These are phyloP conservation scores for Petrolisthes manimaculis DNA, from an alignment of 2,888 invertebrate genomes.

Conservation along the genomic window DNA sequence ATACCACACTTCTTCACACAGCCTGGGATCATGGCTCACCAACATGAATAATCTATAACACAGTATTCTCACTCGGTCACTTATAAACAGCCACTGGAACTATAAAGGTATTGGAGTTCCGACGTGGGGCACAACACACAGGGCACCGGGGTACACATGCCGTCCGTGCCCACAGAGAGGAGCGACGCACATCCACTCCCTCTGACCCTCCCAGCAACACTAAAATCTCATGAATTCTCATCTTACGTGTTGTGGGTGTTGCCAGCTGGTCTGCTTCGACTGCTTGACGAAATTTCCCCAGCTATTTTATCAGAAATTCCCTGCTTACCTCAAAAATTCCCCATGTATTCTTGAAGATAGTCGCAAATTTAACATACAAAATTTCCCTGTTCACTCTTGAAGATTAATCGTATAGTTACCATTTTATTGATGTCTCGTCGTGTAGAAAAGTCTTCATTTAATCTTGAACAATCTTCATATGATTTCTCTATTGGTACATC, in stretches of 20 bases:
- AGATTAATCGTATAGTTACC: no score
- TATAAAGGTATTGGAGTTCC: conserved; percentile 26
- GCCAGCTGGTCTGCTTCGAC: not conserved
- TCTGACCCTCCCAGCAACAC: conserved; percentile 47
- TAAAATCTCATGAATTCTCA: not conserved
- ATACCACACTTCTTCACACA: conserved; percentile 48
- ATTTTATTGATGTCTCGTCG: no score
- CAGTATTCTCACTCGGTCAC: conserved; percentile 24
- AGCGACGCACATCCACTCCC: conserved; percentile 46
- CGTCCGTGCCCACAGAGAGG: conserved; percentile 39
- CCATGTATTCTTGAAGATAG: no score
- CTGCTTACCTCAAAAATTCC: not conserved
- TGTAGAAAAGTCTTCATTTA: no score
- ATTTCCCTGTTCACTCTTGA: no score
- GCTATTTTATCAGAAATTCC: not conserved
- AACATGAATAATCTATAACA: conserved; percentile 14
- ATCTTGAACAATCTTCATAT: no score
- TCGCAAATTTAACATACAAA: no score
- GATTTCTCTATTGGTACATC: no score
- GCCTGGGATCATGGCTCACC: conserved; percentile 44
- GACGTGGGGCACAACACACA: conserved; percentile 35
- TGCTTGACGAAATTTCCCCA: not conserved
- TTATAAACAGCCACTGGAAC: conserved; percentile 37
- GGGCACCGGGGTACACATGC: conserved; percentile 61
- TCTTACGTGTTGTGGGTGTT: not conserved